phyloP scores from a whole-genome alignment of 2,797 vertebrate genomes.

The Staurois parvus region DNA sequence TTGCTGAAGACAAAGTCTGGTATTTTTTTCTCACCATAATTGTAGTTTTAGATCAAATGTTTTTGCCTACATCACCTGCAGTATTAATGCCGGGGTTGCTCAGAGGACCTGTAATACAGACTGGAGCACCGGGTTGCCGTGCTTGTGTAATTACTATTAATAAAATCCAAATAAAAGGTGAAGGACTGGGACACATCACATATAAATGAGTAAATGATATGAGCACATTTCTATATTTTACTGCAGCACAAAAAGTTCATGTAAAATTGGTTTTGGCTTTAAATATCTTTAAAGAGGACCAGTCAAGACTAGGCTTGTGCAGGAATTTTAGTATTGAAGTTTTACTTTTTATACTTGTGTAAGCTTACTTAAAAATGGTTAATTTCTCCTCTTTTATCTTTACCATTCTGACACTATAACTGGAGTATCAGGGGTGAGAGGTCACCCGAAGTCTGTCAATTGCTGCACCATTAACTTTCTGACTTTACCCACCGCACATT shows the following conservation, averaged over 20 bases:
- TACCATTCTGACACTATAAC: no score
- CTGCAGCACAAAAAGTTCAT: not conserved
- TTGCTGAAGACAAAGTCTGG: constrained; percentile 49
- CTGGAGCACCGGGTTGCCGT: not conserved
- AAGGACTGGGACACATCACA: not conserved
- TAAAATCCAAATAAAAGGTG: constrained; percentile 27
- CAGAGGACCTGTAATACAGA: constrained; percentile 22
- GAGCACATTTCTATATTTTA: not conserved
- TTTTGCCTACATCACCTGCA: constrained; percentile 38
- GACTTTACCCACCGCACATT: no score
- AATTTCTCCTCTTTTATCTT: no score
- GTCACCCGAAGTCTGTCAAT: no score
- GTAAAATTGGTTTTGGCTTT: not conserved
- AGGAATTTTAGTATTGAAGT: not conserved
- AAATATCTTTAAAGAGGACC: not conserved
- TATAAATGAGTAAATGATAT: not conserved
- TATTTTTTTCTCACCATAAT: constrained; percentile 52
- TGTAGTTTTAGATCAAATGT: constrained; percentile 51
- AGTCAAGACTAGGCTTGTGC: not conserved
- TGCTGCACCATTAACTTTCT: no score
- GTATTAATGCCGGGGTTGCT: constrained; percentile 36
- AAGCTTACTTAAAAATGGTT: no score
- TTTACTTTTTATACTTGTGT: no score
- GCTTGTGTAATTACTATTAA: constrained; percentile 29
- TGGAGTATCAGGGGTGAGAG: no score